phyloP scores from a whole-genome alignment of 2,797 vertebrate species.

The Phoeniculus purpureus region DNA sequence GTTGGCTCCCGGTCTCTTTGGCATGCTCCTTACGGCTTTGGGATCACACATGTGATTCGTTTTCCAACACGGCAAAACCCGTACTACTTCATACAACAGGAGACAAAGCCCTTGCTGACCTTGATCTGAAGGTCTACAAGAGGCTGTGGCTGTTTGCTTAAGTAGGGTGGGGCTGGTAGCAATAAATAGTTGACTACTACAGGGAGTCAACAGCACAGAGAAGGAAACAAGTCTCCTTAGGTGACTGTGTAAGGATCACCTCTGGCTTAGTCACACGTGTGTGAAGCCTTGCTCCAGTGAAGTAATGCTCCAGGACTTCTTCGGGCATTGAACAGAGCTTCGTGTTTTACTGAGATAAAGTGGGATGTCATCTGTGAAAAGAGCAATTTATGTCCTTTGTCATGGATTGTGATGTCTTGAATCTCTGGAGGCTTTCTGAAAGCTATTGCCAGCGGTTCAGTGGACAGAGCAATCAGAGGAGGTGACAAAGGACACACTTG shows the following conservation, averaged over 20 bases:
- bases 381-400: conserved; percentile 67
- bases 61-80: neutral
- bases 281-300: conserved; percentile 10
- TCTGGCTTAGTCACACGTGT: conserved; percentile 42
- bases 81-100: fast-evolving
- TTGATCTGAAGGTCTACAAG: neutral
- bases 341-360: conserved; percentile 66
- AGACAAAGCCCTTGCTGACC: neutral
- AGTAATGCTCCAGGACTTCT: conserved; percentile 44
- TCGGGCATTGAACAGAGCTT: conserved; percentile 45
- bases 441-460: conserved; percentile 61
- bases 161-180: neutral
- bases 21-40: neutral
- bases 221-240: neutral
- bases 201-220: neutral
- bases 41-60: fast-evolving
- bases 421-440: conserved; percentile 63
- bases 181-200: neutral
- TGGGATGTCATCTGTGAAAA: conserved; percentile 65
- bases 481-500: conserved; percentile 71
- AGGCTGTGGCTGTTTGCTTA: neutral
- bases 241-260: conserved; percentile 19
- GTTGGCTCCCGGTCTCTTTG: neutral
- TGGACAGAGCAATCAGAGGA: conserved; percentile 67
- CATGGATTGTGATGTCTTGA: conserved; percentile 43